Evolutionary conservation across 2,113 vertebrate species (phyloP).

Genomic region (Percina caprodes): DNA sequence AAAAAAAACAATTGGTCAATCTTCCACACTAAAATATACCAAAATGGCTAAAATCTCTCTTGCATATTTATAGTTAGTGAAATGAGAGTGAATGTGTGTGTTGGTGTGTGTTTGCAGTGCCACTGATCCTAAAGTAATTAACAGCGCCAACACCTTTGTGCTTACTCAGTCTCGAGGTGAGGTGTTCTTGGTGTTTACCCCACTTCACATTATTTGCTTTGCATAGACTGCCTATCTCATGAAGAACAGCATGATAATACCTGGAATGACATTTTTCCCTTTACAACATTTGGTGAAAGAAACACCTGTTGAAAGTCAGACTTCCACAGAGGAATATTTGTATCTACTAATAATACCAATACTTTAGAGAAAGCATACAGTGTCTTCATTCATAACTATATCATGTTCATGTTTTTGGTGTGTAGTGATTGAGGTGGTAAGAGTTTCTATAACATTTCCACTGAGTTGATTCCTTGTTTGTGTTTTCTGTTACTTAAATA

Average conservation of each 20-base stretch:
- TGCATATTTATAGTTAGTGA: conserved; percentile 67
- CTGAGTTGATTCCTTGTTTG: conserved; percentile 9
- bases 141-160: conserved; percentile 66
- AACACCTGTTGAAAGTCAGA: conserved; percentile 28
- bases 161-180: conserved; percentile 68
- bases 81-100: conserved; percentile 40
- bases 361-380: conserved; percentile 38
- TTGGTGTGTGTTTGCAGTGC: conserved; percentile 63
- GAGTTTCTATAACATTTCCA: conserved; percentile 31
- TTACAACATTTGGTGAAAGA: conserved; percentile 56
- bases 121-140: conserved; percentile 65
- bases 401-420: conserved; percentile 32
- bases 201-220: conserved; percentile 81
- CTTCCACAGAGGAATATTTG: conserved; percentile 45
- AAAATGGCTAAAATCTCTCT: conserved; percentile 69
- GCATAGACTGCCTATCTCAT: conserved; percentile 78
- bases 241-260: conserved; percentile 72
- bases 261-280: conserved; percentile 65
- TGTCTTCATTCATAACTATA: conserved; percentile 23
- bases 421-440: conserved; percentile 33
- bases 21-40: conserved; percentile 7
- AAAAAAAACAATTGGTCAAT: conserved; percentile 42
- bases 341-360: conserved; percentile 48
- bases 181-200: conserved; percentile 52
- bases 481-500: conserved; percentile 1